These are phyloP conservation scores for Diachasma alloeum DNA, from an alignment of 1,140 invertebrate genomes.

Conservation along the genomic window DNA sequence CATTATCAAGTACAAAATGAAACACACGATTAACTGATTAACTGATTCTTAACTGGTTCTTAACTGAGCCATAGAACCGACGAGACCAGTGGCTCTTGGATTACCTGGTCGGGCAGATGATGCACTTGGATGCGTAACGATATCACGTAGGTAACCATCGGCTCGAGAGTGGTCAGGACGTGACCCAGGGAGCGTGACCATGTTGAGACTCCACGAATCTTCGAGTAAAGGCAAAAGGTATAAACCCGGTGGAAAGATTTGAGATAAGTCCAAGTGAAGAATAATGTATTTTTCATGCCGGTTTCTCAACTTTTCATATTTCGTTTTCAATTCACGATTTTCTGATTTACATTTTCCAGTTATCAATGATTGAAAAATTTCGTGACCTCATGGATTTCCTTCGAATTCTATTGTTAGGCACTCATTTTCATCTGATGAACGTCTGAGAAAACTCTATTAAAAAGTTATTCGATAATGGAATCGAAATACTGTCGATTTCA, in stretches of 20 bases:
- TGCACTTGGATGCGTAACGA: constrained; percentile 25
- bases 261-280: constrained; percentile 19
- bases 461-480: too few relatives aligned
- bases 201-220: neutral
- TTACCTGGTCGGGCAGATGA: neutral
- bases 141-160: constrained; percentile 26
- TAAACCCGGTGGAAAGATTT: neutral
- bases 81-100: neutral
- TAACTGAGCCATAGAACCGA: neutral
- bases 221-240: neutral
- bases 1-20: too few relatives aligned
- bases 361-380: constrained; percentile 11
- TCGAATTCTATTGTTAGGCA: constrained; percentile 1
- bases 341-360: neutral
- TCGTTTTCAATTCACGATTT: neutral
- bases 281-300: constrained; percentile 27
- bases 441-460: too few relatives aligned
- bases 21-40: too few relatives aligned
- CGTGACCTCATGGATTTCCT: neutral
- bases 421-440: too few relatives aligned
- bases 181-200: constrained; percentile 24
- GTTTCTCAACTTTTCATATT: constrained; percentile 5
- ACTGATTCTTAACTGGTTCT: neutral
- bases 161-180: constrained; percentile 7
- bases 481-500: too few relatives aligned